Base-by-base conservation (phyloP, 2,797 vertebrate species). In the Columba guinea region DNA sequence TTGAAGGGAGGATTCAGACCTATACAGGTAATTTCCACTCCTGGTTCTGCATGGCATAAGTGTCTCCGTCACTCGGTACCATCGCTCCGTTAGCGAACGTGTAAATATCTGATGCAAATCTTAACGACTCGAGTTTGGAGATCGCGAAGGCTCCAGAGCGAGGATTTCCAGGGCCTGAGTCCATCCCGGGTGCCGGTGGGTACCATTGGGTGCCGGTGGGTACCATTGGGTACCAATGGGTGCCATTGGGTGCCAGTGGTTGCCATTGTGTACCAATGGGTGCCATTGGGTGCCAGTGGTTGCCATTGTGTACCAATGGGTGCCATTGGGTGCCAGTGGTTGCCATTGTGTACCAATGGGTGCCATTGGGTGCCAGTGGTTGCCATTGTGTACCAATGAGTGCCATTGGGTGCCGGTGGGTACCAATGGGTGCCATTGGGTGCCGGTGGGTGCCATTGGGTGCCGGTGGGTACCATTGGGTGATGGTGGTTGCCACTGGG, bases 1-100 rank as follows among this genome's bases (percentile, higher is more conserved):
- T 98, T 98, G 98, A 99, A 99, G 99, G 99, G 99, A 99, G 99
- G 99, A 99, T 99, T 99, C 99, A 99, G 99, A 98, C 99, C 99
- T 90, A 98, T 98, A 92, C 98, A 98, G 98, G 98, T 98, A 98
- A 98, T 76, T 95, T 90, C 95, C 71, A 90, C 89, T 96, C 95
- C 93, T 97, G 95, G 97, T 98, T 97, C 97, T 98, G 98, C 98
- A 98, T 98, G 98, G 97, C 95, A 58, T 97, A 70, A 80, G 91
- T 97, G 90, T 97, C 95, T 93, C 86, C 94, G 5, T 85, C 90
- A 78, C 84, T 51, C 22, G 59, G 59, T 88, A 17, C 74, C 94
- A 52, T 78, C 84, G 46, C 86, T 86, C 79, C 0, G 39, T 37
- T 53, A 85, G 46, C 85, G 89, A 84, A 65, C 90, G 75, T 56